Base-by-base conservation (phyloP, 1,140 invertebrate genomes). In the Laupala kohalensis region DNA sequence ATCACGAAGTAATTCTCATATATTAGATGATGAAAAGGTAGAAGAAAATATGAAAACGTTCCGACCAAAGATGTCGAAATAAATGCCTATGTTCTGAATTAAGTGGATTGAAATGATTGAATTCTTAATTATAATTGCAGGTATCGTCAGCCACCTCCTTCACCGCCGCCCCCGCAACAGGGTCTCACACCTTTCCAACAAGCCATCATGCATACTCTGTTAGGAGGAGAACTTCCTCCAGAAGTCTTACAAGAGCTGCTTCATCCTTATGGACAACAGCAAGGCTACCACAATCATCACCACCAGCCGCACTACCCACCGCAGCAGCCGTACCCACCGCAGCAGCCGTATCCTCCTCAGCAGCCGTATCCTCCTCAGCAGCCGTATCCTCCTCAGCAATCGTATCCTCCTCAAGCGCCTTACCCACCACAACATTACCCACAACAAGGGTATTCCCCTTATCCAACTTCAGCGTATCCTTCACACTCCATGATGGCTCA, bases 201-300 rank as follows among this genome's bases (percentile, higher is more conserved):
- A n/a, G 70, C 70, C 5, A 23, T 71, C 24, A 71, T 71, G 27
- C 62, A 64, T n/a, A 71, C 64, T 3, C 29, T 53, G 37, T 19
- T 71, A 26, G 70, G 70, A 4, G 29, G 28, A n/a, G 28, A 71
- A n/a, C 53, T 71, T 13, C 70, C 70, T 27, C 70, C 70, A 23
- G 70, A 65, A 4, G 27, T 71, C 0, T 1, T 65, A 0, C 24
- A 26, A 4, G 29, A 68, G 19, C 29, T 29, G 25, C 37, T 53
- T 9, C 37, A 53, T 13, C 37, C 37, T 2, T 53, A 9, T 1
- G 37, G 37, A 9, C 37, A 37, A 53, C n/a, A n/a, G n/a, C 37
- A 1, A 19, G 37, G 37, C 37, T 53, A 53, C 37, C 37, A 68
- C 28, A 29, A 68, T 29, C 67, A 25, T 30, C 29, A 68, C 23